Conservation (phyloP, 2,888 invertebrate genomes). For the Scaeva pyrastri region DNA sequence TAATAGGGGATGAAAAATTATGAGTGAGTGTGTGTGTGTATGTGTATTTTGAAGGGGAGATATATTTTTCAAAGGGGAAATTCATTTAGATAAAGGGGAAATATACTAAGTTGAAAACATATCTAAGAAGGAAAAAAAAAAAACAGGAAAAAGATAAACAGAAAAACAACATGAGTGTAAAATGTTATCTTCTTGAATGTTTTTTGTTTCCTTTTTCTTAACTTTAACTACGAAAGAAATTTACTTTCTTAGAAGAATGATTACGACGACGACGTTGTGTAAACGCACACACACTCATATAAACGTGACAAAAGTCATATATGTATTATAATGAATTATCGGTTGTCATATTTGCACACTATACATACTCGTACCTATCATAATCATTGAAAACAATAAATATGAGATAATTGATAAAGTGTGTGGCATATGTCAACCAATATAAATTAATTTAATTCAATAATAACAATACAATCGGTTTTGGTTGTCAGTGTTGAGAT, state of each 20-base stretch:
- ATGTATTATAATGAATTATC: slow-evolving; percentile 14
- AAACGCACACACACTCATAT: too few relatives aligned
- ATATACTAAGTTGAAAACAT: background rate
- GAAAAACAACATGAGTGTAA: background rate
- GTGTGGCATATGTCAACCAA: slow-evolving; percentile 12
- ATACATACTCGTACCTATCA: too few relatives aligned
- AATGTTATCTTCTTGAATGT: background rate
- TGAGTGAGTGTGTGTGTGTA: slow-evolving; percentile 11
- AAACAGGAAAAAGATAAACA: background rate
- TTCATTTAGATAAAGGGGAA: background rate
- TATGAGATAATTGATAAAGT: slow-evolving; percentile 1
- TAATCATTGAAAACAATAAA: slow-evolving; percentile 19
- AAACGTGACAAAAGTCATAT: too few relatives aligned
- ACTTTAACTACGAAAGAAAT: background rate
- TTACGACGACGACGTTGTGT: too few relatives aligned
- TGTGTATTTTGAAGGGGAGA: background rate
- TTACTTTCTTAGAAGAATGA: background rate
- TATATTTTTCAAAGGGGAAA: slow-evolving; percentile 5
- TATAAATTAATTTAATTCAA: slow-evolving; percentile 12
- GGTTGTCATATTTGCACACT: background rate
- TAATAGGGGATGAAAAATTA: slow-evolving; percentile 31
- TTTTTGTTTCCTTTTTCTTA: background rate
- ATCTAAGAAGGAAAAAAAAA: too few relatives aligned
- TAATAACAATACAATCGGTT: background rate
- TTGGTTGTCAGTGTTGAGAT: background rate